These are phyloP conservation scores for Beroe ovata DNA, from an alignment of 37 sponge, comb jelly and placozoan genomes.

Conservation along the genomic window DNA sequence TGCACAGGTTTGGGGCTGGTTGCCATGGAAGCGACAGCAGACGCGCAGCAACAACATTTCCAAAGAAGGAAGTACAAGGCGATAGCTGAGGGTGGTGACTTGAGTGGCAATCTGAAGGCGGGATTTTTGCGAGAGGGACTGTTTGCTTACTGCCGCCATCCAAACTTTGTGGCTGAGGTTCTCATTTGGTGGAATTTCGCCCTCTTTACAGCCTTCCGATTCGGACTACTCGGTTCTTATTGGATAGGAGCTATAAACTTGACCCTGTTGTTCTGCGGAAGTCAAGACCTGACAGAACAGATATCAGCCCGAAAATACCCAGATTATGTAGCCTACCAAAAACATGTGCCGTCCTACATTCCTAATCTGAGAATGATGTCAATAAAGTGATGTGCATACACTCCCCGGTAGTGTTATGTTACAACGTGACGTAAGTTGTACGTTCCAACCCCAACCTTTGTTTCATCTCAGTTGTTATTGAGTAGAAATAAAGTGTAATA, in stretches of 20 bases:
- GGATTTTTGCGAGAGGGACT: constrained; percentile 12
- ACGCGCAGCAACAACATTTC: constrained; percentile 22
- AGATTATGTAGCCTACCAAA: constrained; percentile 4
- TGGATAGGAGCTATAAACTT: constrained; percentile 8
- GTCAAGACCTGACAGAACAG: constrained; percentile 45
- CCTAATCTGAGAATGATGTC: constrained; percentile 62
- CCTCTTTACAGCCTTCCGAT: neutral
- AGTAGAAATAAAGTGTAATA: too few relatives aligned
- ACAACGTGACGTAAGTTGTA: too few relatives aligned
- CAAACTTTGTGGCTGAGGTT: constrained; percentile 39
- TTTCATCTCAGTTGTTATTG: too few relatives aligned
- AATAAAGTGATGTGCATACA: neutral
- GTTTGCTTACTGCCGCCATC: constrained; percentile 34
- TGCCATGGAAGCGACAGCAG: constrained; percentile 1
- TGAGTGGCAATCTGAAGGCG: neutral
- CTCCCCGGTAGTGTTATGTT: too few relatives aligned
- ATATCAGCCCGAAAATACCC: constrained; percentile 49
- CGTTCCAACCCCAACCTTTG: too few relatives aligned
- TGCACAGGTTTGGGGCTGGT: neutral
- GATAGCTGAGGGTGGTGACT: neutral
- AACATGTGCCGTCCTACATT: constrained; percentile 18
- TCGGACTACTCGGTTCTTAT: neutral
- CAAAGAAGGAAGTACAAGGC: constrained; percentile 2
- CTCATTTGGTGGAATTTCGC: constrained; percentile 50
- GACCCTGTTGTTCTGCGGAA: constrained; percentile 28